Conservation (phyloP, 2,113 vertebrate species). For the Passer montanus region DNA sequence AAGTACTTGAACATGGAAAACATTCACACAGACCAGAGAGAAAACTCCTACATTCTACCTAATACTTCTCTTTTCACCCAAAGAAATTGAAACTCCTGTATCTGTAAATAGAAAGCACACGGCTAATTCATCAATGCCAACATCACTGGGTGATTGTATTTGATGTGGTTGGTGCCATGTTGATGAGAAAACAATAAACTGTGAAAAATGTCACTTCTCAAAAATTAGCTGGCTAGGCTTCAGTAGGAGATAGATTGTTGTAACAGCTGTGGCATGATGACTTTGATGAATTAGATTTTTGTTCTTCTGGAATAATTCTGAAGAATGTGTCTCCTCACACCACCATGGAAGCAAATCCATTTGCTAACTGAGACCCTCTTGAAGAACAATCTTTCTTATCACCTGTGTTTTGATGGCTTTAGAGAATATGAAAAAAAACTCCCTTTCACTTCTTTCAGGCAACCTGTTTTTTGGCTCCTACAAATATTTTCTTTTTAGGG, state of each 20-base stretch:
- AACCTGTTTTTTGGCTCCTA: neutral
- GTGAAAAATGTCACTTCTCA: constrained; percentile 70
- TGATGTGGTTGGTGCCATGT: constrained; percentile 47
- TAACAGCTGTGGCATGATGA: constrained; percentile 54
- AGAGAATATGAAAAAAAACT: neutral
- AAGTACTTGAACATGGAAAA: neutral
- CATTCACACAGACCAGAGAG: neutral
- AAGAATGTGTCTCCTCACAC: neutral
- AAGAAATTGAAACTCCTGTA: neutral
- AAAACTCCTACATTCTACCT: neutral
- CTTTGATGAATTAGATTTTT: constrained; percentile 57
- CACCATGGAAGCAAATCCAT: neutral
- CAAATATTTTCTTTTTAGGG: neutral
- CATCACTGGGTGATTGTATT: neutral
- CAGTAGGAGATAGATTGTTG: constrained; percentile 52
- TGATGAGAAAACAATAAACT: constrained; percentile 67
- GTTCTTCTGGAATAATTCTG: constrained; percentile 12
- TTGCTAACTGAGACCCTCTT: neutral
- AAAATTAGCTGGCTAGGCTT: constrained; percentile 48
- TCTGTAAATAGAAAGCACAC: constrained; percentile 32
- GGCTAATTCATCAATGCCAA: constrained; percentile 40
- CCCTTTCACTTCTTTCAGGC: neutral
- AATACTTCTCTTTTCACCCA: constrained; percentile 17
- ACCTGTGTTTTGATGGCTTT: neutral
- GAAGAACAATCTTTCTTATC: neutral